These are phyloP conservation scores for Catostomus latipinnis DNA, from an alignment of 2,797 vertebrate species.

Conservation along the genomic window DNA sequence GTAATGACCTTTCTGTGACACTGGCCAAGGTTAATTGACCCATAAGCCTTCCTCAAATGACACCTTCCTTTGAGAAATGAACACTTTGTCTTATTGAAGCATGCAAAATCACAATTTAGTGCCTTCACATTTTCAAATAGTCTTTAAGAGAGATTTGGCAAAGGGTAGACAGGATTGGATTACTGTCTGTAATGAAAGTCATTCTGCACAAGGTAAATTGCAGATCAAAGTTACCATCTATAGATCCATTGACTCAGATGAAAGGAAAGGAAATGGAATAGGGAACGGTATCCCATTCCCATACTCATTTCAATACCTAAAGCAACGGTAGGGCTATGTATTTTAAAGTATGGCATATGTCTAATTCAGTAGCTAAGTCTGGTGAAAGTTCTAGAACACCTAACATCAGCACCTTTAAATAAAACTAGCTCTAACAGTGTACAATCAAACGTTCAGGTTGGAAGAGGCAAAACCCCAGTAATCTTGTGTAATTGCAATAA, in stretches of 20 bases:
- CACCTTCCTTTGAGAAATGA: slow-evolving; percentile 23
- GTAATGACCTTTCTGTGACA: slow-evolving; percentile 16
- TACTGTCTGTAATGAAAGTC: background rate
- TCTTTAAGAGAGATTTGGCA: background rate
- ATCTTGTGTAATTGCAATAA: slow-evolving; percentile 19
- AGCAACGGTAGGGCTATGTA: no score
- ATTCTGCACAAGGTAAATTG: background rate
- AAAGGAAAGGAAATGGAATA: no score
- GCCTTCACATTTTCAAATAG: slow-evolving; percentile 8
- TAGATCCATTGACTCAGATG: no score
- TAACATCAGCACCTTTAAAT: background rate
- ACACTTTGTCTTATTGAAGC: slow-evolving; percentile 18
- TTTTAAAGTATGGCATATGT: no score
- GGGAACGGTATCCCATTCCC: no score
- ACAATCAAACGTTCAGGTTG: background rate
- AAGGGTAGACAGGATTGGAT: background rate
- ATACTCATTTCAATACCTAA: no score
- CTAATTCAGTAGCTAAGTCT: no score
- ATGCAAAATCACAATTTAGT: background rate
- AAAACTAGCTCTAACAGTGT: background rate
- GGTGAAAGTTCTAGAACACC: no score
- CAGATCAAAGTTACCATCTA: background rate
- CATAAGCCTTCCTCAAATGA: slow-evolving; percentile 53
- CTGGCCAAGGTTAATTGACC: slow-evolving; percentile 46
- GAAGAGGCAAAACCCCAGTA: slow-evolving; percentile 2